Percentiles rank a stretch among this genome's conserved stretches.
These are phyloP conservation scores for Chloroclysta siterata DNA, from an alignment of 2,888 invertebrate genomes.

Conservation along the genomic window DNA sequence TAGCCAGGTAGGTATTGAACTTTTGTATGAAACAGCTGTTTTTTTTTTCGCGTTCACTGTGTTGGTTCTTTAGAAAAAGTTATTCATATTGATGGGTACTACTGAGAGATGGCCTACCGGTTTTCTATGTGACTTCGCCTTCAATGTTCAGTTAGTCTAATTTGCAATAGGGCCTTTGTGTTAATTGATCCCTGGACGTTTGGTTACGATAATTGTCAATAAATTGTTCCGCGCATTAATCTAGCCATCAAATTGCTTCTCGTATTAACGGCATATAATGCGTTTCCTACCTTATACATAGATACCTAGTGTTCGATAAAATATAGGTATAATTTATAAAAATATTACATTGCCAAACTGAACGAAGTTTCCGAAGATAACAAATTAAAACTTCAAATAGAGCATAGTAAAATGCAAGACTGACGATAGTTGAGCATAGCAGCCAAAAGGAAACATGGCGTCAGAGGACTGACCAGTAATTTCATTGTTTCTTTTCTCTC, in stretches of 20 bases:
- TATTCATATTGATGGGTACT: not conserved
- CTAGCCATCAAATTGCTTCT: conserved; percentile 74
- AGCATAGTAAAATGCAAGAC: not conserved
- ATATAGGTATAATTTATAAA: too few relatives aligned
- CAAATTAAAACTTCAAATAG: not conserved
- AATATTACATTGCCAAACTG: conserved; percentile 28
- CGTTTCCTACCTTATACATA: conserved; percentile 46
- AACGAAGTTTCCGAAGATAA: conserved; percentile 12
- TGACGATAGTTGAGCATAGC: too few relatives aligned
- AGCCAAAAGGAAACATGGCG: not conserved
- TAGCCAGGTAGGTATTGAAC: too few relatives aligned
- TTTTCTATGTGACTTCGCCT: not conserved
- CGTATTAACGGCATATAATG: conserved; percentile 54
- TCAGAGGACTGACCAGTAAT: conserved; percentile 7
- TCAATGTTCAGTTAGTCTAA: conserved; percentile 60
- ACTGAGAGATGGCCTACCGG: not conserved
- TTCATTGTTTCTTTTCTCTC: conserved; percentile 11
- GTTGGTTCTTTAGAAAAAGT: too few relatives aligned
- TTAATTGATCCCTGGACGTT: conserved; percentile 79
- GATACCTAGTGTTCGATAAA: not conserved
- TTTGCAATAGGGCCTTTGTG: conserved; percentile 79
- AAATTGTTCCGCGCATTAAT: conserved; percentile 81
- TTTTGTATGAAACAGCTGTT: too few relatives aligned
- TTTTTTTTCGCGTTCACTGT: too few relatives aligned
- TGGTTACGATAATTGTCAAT: conserved; percentile 81